Conservation (phyloP, 23 tunicate species). For the Botrylloides violaceus region DNA sequence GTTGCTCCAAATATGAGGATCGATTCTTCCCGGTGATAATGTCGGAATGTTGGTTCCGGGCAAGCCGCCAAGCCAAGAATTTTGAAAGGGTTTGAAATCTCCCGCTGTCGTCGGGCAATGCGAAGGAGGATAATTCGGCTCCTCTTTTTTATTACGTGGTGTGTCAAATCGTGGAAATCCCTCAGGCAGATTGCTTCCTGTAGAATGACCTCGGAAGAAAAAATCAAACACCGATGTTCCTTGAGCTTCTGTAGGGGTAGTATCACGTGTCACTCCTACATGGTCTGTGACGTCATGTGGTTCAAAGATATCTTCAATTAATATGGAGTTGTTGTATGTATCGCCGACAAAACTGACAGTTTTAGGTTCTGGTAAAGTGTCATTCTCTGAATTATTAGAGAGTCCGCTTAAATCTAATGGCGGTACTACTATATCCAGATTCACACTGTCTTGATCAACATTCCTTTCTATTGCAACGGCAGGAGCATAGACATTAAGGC, state of each 20-base stretch:
- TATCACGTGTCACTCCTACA: no score
- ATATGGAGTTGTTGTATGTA: not conserved
- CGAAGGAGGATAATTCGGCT: not conserved
- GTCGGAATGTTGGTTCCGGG: not conserved
- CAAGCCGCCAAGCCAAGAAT: not conserved
- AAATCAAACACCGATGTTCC: not conserved
- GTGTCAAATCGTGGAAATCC: not conserved
- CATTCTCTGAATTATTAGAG: not conserved
- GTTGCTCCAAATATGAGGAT: not conserved
- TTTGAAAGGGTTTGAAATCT: not conserved
- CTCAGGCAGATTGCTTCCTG: not conserved
- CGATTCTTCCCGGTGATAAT: not conserved
- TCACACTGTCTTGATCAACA: not conserved
- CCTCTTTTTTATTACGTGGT: not conserved
- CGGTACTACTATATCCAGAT: not conserved
- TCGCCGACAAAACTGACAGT: not conserved
- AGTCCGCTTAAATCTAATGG: slow-evolving; percentile 2
- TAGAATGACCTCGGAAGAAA: not conserved
- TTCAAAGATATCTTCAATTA: not conserved
- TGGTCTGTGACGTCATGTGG: not conserved
- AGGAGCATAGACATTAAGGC: no score
- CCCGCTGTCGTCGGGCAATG: not conserved
- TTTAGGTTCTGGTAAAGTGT: not conserved
- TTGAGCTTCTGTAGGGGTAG: no score
- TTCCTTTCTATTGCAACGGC: no score